Evolutionary conservation across 2,888 invertebrate species (phyloP).

Genomic region (Onchidella celtica): DNA sequence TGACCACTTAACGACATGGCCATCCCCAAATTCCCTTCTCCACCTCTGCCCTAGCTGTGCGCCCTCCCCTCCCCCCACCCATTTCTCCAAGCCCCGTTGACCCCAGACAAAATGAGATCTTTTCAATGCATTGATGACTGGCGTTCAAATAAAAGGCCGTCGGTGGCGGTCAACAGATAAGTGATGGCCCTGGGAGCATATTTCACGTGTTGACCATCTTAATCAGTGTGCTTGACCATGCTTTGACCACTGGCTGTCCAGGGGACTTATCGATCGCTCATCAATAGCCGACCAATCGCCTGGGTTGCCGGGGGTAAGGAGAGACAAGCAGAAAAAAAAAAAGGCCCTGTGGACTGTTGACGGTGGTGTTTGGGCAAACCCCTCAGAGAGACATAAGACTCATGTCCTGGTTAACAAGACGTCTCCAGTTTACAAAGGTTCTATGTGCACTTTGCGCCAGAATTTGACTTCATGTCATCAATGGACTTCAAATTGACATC

Average conservation of each 20-base stretch:
- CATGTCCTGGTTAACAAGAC: background rate
- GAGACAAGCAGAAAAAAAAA: background rate
- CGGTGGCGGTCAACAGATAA: background rate
- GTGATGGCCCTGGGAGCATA: background rate
- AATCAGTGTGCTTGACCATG: constrained; percentile 35
- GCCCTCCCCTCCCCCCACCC: too few relatives aligned
- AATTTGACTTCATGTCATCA: too few relatives aligned
- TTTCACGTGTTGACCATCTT: constrained; percentile 30
- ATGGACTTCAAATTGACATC: too few relatives aligned
- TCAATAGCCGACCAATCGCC: constrained; percentile 23
- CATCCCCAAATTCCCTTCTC: too few relatives aligned
- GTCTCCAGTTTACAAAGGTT: too few relatives aligned
- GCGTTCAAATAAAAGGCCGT: background rate
- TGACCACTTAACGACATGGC: too few relatives aligned
- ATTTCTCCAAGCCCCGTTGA: too few relatives aligned
- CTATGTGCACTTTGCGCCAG: too few relatives aligned
- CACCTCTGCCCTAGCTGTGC: too few relatives aligned
- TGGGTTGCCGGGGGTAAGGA: background rate
- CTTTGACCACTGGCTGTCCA: constrained; percentile 1
- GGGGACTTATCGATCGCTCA: constrained; percentile 11
- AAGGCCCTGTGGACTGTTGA: background rate
- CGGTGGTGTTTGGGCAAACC: background rate
- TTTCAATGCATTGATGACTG: background rate
- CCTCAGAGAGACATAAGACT: background rate
- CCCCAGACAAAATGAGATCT: background rate